Conservation (phyloP, 2,888 invertebrate genomes). For the Hypolimnas misippus region DNA sequence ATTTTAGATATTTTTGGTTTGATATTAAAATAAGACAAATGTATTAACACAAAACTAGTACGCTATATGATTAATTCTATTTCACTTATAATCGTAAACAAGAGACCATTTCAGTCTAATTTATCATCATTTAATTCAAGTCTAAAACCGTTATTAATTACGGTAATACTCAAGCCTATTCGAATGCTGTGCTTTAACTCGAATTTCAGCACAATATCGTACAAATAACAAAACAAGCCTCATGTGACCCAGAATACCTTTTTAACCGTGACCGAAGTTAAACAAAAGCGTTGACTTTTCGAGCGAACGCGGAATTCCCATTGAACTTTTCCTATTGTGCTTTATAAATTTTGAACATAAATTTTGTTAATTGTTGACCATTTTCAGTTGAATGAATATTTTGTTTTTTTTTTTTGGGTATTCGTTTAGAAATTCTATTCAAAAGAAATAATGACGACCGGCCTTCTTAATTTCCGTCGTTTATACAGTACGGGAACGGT, state of each 20-base stretch:
- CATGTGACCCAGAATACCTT: constrained; percentile 7
- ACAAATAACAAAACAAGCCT: constrained; percentile 7
- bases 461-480: background rate
- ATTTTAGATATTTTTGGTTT: no score
- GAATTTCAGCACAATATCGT: constrained; percentile 1
- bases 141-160: background rate
- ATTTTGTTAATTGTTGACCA: constrained; percentile 27
- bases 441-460: background rate
- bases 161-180: background rate
- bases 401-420: background rate
- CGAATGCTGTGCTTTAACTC: background rate
- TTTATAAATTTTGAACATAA: constrained; percentile 22
- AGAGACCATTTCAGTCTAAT: background rate
- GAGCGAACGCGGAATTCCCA: constrained; percentile 8
- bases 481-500: background rate
- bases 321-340: constrained; percentile 23
- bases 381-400: constrained; percentile 13
- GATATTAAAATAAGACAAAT: no score
- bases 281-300: constrained; percentile 20
- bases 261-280: constrained; percentile 23
- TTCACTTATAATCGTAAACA: background rate
- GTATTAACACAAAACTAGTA: no score
- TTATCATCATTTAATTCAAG: background rate
- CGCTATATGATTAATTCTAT: no score
- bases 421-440: background rate